Conservation (phyloP, 2,888 invertebrate genomes). For the Tyria jacobaeae region DNA sequence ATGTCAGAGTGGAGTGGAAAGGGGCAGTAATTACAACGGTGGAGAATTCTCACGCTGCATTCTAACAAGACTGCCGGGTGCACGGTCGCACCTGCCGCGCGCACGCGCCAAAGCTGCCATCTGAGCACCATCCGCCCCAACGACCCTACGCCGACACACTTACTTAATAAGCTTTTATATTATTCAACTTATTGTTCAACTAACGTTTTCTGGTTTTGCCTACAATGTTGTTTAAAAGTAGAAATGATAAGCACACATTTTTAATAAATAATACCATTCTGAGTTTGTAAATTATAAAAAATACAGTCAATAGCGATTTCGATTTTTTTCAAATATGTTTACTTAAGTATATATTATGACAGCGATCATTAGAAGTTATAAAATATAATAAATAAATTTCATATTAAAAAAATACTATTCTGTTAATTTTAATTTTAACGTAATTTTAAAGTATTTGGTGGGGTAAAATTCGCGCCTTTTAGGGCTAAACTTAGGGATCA, state of each 20-base stretch:
- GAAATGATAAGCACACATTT: too few species aligned
- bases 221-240: not conserved
- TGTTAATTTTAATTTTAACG: not conserved
- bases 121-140: slow-evolving; percentile 46
- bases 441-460: too few species aligned
- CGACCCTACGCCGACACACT: slow-evolving; percentile 10
- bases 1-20: slow-evolving; percentile 58
- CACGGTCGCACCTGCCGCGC: slow-evolving; percentile 74
- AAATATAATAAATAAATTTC: too few species aligned
- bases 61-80: slow-evolving; percentile 76
- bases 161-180: slow-evolving; percentile 6
- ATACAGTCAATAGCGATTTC: too few species aligned
- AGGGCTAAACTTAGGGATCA: too few species aligned
- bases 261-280: too few species aligned
- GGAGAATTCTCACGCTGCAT: slow-evolving; percentile 67
- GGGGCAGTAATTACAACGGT: slow-evolving; percentile 70
- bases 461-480: too few species aligned
- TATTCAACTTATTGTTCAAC: not conserved
- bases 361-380: too few species aligned
- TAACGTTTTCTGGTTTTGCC: not conserved
- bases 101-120: slow-evolving; percentile 53
- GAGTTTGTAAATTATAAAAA: too few species aligned
- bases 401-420: not conserved
- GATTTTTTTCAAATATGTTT: too few species aligned
- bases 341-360: too few species aligned